These are phyloP conservation scores for Helostoma temminkii DNA, from an alignment of 2,797 vertebrate species.

Conservation along the genomic window DNA sequence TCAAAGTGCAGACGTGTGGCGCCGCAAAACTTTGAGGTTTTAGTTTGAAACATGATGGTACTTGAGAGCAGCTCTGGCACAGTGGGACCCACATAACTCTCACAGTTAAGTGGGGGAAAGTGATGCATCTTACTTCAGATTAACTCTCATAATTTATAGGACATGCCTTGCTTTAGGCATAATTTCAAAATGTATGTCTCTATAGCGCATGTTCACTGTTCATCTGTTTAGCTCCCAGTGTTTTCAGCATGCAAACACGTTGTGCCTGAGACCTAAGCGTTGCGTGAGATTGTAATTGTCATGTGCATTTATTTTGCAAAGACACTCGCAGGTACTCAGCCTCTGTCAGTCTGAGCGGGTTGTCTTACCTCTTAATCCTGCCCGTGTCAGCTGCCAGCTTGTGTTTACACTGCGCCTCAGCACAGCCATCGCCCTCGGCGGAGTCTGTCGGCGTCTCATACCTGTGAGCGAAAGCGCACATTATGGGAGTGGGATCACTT, in stretches of 20 bases:
- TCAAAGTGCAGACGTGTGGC: slow-evolving; percentile 50
- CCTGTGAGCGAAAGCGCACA: slow-evolving; percentile 52
- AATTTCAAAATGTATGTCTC: slow-evolving; percentile 11
- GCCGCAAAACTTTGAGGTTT: slow-evolving; percentile 10
- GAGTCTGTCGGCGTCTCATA: slow-evolving; percentile 49
- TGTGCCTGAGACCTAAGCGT: slow-evolving; percentile 17
- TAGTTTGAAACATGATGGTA: slow-evolving; percentile 47
- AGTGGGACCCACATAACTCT: slow-evolving; percentile 1
- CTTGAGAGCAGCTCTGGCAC: slow-evolving; percentile 35
- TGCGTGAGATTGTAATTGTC: slow-evolving; percentile 52
- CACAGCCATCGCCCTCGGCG: slow-evolving; percentile 60
- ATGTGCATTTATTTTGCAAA: slow-evolving; percentile 53
- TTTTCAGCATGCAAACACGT: not conserved
- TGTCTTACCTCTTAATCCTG: slow-evolving; percentile 86
- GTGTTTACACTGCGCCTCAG: slow-evolving; percentile 74
- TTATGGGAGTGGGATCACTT: slow-evolving; percentile 30
- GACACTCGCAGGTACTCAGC: slow-evolving; percentile 23
- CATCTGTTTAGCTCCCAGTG: slow-evolving; percentile 1
- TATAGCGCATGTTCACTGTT: slow-evolving; percentile 5
- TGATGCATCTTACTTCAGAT: slow-evolving; percentile 10
- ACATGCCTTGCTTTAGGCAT: slow-evolving; percentile 33
- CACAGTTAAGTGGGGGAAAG: slow-evolving; percentile 18
- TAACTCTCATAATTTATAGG: slow-evolving; percentile 28
- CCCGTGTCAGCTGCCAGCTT: slow-evolving; percentile 73
- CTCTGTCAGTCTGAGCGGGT: slow-evolving; percentile 5